Conservation (phyloP, 2,888 invertebrate species). For the Drosophila ezoana region DNA sequence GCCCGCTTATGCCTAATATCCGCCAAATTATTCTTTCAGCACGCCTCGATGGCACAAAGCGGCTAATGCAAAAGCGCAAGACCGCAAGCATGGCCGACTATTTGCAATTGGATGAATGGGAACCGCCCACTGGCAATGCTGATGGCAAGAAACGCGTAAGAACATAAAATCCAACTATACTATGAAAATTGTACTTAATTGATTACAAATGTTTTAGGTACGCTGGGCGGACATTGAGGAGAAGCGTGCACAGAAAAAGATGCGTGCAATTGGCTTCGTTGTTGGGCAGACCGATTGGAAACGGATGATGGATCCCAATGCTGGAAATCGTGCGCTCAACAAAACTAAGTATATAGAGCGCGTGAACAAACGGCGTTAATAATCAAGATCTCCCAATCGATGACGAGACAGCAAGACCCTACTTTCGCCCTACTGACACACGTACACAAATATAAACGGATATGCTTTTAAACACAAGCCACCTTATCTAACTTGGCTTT, state of each 20-base stretch:
- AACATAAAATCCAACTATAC: slow-evolving; percentile 52
- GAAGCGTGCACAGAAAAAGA: slow-evolving; percentile 94
- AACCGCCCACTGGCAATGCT: slow-evolving; percentile 86
- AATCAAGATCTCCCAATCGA: background rate
- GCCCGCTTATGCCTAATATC: background rate
- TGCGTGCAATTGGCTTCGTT: slow-evolving; percentile 97
- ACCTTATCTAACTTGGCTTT: background rate
- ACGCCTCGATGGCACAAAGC: slow-evolving; percentile 95
- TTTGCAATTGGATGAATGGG: slow-evolving; percentile 92
- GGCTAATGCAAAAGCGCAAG: slow-evolving; percentile 86
- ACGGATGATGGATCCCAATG: slow-evolving; percentile 96
- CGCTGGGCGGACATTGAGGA: slow-evolving; percentile 99
- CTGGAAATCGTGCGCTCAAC: slow-evolving; percentile 95
- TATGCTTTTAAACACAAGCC: background rate
- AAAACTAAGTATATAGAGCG: slow-evolving; percentile 96
- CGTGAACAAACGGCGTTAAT: slow-evolving; percentile 83
- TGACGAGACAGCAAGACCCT: background rate
- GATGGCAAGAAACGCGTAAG: slow-evolving; percentile 96
- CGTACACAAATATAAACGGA: slow-evolving; percentile 5
- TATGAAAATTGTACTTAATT: background rate
- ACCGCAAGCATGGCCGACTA: slow-evolving; percentile 95
- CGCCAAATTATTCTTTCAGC: slow-evolving; percentile 87
- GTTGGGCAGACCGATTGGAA: slow-evolving; percentile 99
- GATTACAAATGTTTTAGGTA: slow-evolving; percentile 88
- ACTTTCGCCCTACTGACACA: background rate